Percentiles rank a stretch among this genome's conserved stretches.
Conservation (phyloP, 2,888 invertebrate genomes). For the Zelleria hepariella region DNA sequence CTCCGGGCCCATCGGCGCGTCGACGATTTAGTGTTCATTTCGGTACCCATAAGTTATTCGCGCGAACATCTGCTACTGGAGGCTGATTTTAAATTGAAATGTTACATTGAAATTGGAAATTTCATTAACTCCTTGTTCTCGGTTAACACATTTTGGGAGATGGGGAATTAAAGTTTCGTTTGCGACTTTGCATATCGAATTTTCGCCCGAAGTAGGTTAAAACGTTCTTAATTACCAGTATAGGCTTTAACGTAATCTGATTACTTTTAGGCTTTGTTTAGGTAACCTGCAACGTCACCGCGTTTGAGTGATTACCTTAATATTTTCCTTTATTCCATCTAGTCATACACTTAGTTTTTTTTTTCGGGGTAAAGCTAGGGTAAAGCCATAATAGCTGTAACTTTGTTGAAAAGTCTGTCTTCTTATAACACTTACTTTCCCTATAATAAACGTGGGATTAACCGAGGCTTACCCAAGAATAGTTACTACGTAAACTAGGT, state of each 20-base stretch:
- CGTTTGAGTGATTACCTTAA: not conserved
- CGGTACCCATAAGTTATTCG: slow-evolving; percentile 57
- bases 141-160: slow-evolving; percentile 7
- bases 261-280: not conserved
- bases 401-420: too few relatives aligned
- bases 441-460: too few relatives aligned
- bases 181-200: slow-evolving; percentile 13
- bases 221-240: slow-evolving; percentile 25
- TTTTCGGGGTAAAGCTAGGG: too few relatives aligned
- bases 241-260: not conserved
- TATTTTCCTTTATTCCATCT: too few relatives aligned
- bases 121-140: slow-evolving; percentile 23
- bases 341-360: too few relatives aligned
- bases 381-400: too few relatives aligned
- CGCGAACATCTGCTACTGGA: slow-evolving; percentile 55
- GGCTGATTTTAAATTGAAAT: slow-evolving; percentile 52
- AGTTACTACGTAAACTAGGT: too few relatives aligned
- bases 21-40: slow-evolving; percentile 65
- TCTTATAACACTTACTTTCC: too few relatives aligned
- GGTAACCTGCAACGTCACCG: not conserved
- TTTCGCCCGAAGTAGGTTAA: slow-evolving; percentile 26
- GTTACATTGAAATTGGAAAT: slow-evolving; percentile 45
- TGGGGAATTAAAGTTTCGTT: slow-evolving; percentile 7
- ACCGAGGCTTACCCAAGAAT: too few relatives aligned
- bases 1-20: slow-evolving; percentile 37